phyloP scores from a whole-genome alignment of 2,888 invertebrate species.

The Eupsilia transversa region DNA sequence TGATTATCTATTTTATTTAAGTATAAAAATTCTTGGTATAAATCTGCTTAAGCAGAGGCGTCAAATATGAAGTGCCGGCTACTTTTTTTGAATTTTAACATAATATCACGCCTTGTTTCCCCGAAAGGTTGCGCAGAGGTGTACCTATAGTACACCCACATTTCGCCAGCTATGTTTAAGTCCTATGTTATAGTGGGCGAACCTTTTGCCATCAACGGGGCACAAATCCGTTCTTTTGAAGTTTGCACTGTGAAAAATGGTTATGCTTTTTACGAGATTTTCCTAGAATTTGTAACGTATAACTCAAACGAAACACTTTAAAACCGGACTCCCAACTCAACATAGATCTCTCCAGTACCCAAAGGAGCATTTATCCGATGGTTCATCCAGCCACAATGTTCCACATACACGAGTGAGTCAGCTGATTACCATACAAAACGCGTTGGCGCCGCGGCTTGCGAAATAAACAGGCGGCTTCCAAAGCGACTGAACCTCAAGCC shows the following conservation, averaged over 20 bases:
- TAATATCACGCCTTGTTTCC: no score
- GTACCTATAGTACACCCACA: no score
- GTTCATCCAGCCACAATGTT: slow-evolving; percentile 25
- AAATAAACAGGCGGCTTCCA: slow-evolving; percentile 52
- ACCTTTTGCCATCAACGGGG: no score
- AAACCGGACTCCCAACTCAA: slow-evolving; percentile 2
- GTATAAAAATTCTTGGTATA: neutral
- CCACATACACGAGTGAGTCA: slow-evolving; percentile 25
- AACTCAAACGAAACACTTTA: slow-evolving; percentile 8
- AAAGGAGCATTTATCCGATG: slow-evolving; percentile 27
- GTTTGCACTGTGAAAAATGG: neutral
- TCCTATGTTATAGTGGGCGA: no score
- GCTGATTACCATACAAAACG: slow-evolving; percentile 65
- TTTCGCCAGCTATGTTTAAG: no score
- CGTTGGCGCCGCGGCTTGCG: slow-evolving; percentile 39
- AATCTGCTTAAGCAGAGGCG: no score
- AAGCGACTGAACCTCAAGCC: slow-evolving; percentile 52
- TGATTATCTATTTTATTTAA: neutral
- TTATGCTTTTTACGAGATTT: neutral
- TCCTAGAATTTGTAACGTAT: no score
- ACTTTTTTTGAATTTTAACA: neutral
- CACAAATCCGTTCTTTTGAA: no score
- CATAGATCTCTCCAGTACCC: slow-evolving; percentile 29
- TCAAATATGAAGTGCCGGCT: no score
- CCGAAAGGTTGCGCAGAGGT: no score